phyloP scores from a whole-genome alignment of 1,140 invertebrate genomes.

The Tetragonula clypearis region DNA sequence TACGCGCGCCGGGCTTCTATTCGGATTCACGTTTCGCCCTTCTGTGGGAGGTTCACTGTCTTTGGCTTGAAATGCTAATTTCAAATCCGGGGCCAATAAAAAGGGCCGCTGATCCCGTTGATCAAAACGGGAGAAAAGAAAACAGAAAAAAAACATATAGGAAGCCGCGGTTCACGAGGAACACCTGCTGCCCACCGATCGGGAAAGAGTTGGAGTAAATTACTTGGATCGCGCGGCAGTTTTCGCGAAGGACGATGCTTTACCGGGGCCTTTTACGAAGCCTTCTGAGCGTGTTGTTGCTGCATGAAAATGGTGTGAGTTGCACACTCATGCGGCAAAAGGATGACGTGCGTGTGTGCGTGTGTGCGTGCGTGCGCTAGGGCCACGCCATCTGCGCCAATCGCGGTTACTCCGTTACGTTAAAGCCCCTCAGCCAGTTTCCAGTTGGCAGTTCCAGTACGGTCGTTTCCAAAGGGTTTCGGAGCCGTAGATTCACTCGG shows the following conservation, averaged over 20 bases:
- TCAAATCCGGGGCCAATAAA: constrained; percentile 28
- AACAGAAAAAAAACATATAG: constrained; percentile 9
- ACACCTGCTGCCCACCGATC: constrained; percentile 48
- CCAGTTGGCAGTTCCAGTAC: constrained; percentile 70
- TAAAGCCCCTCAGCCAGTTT: constrained; percentile 71
- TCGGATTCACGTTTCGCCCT: not conserved
- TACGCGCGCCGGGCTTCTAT: not conserved
- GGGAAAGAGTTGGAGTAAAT: constrained; percentile 49
- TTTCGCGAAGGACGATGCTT: constrained; percentile 43
- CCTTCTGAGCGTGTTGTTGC: not conserved
- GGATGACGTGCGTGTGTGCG: not conserved
- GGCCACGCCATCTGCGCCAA: constrained; percentile 75
- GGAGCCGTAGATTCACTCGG: constrained; percentile 69
- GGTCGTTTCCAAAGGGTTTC: constrained; percentile 66
- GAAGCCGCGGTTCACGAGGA: not conserved
- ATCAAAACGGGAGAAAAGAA: not conserved
- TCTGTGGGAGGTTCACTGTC: not conserved
- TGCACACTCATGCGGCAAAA: not conserved
- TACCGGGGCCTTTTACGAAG: not conserved
- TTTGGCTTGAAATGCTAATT: constrained; percentile 32
- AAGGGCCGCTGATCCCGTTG: constrained; percentile 19
- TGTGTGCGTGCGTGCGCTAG: constrained; percentile 35
- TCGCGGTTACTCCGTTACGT: constrained; percentile 68
- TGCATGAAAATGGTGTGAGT: constrained; percentile 2
- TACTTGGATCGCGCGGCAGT: constrained; percentile 27